These are phyloP conservation scores for Ivindomyrus marchei DNA, from an alignment of 2,113 vertebrate genomes.

Conservation along the genomic window DNA sequence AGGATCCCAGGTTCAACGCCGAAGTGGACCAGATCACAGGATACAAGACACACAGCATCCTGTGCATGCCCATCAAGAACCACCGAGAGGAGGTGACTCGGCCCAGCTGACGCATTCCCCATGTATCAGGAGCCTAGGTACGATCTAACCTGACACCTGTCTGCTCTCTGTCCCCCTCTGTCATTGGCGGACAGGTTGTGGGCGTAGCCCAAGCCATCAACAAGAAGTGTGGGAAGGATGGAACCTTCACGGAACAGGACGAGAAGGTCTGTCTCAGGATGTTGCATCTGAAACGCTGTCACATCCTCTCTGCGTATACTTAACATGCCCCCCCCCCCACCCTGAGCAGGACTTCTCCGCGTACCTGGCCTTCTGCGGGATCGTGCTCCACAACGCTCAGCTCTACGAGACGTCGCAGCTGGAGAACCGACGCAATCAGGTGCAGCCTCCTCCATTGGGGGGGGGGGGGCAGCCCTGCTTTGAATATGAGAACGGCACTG, in stretches of 20 bases:
- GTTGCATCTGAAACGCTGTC: background rate
- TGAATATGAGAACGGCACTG: background rate
- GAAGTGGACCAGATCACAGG: constrained; percentile 97
- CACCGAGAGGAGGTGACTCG: constrained; percentile 82
- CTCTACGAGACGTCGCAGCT: constrained; percentile 89
- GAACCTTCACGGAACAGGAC: constrained; percentile 90
- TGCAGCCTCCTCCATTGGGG: constrained; percentile 27
- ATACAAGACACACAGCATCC: constrained; percentile 94
- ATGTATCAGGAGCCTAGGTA: background rate
- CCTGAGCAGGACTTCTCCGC: constrained; percentile 81
- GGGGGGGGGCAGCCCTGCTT: background rate
- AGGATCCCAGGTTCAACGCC: constrained; percentile 95
- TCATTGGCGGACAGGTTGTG: constrained; percentile 72
- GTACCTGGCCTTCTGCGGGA: constrained; percentile 92
- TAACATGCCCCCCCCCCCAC: background rate
- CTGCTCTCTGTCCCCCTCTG: background rate
- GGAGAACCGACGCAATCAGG: constrained; percentile 92
- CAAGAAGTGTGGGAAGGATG: constrained; percentile 80
- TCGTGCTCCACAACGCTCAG: constrained; percentile 94
- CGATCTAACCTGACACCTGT: background rate
- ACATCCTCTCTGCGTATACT: background rate
- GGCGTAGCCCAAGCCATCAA: constrained; percentile 98
- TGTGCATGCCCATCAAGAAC: constrained; percentile 98
- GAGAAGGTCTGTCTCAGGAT: constrained; percentile 73
- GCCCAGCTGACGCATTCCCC: background rate